phyloP scores from a whole-genome alignment of 2,797 vertebrate species.

The Diglossa cyanea region DNA sequence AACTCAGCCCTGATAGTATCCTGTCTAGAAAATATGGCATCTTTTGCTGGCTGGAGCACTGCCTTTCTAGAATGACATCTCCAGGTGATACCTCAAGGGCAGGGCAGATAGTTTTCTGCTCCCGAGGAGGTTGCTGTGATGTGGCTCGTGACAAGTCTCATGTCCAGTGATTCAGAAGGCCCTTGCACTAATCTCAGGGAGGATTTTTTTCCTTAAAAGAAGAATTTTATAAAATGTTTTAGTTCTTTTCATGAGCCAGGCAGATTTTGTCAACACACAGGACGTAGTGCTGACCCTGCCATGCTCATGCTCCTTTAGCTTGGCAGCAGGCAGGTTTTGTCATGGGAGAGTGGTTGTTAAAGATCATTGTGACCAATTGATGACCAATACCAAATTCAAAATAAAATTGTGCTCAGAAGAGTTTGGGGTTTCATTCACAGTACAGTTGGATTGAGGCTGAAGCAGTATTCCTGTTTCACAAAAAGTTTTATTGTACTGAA shows the following conservation, averaged over 20 bases:
- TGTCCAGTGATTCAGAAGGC: neutral
- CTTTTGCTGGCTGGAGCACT: neutral
- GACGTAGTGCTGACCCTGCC: neutral
- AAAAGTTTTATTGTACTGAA: neutral
- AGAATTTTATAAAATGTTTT: neutral
- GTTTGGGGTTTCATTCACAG: neutral
- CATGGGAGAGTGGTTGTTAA: neutral
- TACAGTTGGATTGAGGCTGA: neutral
- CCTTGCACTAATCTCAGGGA: neutral
- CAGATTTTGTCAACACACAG: neutral
- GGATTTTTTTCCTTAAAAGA: neutral
- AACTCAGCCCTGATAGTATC: neutral
- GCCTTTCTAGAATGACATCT: too few species aligned
- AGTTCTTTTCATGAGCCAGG: neutral
- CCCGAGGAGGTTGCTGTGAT: neutral
- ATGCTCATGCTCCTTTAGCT: neutral
- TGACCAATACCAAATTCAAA: neutral
- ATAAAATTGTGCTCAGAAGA: neutral
- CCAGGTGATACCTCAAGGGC: neutral
- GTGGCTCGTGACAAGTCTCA: neutral
- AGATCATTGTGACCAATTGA: neutral
- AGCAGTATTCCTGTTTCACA: neutral
- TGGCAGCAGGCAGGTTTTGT: neutral
- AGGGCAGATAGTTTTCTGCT: neutral
- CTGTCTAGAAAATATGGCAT: neutral